Conservation (phyloP, 2,888 invertebrate genomes). For the Steinernema hermaphroditum region DNA sequence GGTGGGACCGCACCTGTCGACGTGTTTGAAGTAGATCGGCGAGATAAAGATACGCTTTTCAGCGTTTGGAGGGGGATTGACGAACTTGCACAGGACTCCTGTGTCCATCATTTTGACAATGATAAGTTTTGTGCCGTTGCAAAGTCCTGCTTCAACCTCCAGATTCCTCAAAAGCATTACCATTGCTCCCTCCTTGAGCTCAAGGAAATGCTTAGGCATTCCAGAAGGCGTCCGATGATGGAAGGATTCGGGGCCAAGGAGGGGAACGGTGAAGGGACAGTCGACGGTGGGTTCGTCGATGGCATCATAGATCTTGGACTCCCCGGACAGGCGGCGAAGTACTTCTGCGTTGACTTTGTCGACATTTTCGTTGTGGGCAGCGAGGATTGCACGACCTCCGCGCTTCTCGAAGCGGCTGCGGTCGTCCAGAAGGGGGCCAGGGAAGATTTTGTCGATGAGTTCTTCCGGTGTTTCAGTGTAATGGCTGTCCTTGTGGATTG, state of each 20-base stretch:
- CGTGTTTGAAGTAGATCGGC: too few species aligned
- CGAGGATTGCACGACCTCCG: neutral
- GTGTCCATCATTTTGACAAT: too few species aligned
- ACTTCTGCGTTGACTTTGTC: neutral
- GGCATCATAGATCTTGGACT: neutral
- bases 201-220: slow-evolving; percentile 8
- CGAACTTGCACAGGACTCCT: slow-evolving; percentile 1
- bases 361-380: neutral
- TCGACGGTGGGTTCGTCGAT: neutral
- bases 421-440: neutral
- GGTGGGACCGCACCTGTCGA: too few species aligned
- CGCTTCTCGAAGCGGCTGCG: neutral
- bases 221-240: neutral
- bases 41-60: neutral
- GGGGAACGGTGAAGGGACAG: neutral
- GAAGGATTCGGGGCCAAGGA: neutral
- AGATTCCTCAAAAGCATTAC: too few species aligned
- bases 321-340: neutral
- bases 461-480: neutral
- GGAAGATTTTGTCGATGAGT: neutral
- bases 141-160: slow-evolving; percentile 26
- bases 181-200: slow-evolving; percentile 22
- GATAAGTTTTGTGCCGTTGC: slow-evolving; percentile 19
- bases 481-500: neutral
- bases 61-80: neutral